Evolutionary conservation across 2,797 vertebrate species (phyloP).

Genomic region (Yasuhikotakia modesta): DNA sequence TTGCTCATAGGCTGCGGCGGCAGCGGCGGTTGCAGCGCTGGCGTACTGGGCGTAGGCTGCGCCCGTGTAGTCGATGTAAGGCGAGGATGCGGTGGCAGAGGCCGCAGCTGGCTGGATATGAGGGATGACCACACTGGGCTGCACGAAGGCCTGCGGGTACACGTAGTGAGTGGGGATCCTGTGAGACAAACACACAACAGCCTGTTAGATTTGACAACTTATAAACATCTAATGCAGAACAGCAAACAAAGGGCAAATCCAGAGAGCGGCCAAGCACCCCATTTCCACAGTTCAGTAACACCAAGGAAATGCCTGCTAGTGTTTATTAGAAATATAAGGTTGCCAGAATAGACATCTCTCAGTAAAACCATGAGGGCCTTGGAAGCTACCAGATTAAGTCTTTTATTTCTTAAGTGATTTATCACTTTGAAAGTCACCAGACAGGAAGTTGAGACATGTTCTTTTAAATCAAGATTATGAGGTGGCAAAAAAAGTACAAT

Average conservation of each 20-base stretch:
- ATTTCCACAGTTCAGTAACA: slow-evolving; percentile 72
- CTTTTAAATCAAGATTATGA: too few species aligned
- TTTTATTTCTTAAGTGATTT: too few species aligned
- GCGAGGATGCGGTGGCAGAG: slow-evolving; percentile 84
- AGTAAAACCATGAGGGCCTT: slow-evolving; percentile 54
- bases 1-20: slow-evolving; percentile 90
- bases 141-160: slow-evolving; percentile 97
- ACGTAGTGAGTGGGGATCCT: slow-evolving; percentile 99
- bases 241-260: slow-evolving; percentile 57
- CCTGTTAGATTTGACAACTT: slow-evolving; percentile 16
- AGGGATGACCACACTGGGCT: slow-evolving; percentile 95
- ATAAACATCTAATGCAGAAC: slow-evolving; percentile 18
- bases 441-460: too few species aligned
- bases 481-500: too few species aligned
- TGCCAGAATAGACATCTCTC: slow-evolving; percentile 87
- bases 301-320: slow-evolving; percentile 81
- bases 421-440: too few species aligned
- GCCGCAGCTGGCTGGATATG: slow-evolving; percentile 87
- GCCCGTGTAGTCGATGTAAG: slow-evolving; percentile 97
- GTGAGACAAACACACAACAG: slow-evolving; percentile 71
- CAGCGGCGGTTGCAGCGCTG: slow-evolving; percentile 79
- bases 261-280: slow-evolving; percentile 71
- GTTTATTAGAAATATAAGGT: slow-evolving; percentile 91
- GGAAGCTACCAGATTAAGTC: background rate
- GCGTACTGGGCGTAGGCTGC: slow-evolving; percentile 94